phyloP scores from a whole-genome alignment of 2,888 invertebrate species.

The Ferrisia virgata region DNA sequence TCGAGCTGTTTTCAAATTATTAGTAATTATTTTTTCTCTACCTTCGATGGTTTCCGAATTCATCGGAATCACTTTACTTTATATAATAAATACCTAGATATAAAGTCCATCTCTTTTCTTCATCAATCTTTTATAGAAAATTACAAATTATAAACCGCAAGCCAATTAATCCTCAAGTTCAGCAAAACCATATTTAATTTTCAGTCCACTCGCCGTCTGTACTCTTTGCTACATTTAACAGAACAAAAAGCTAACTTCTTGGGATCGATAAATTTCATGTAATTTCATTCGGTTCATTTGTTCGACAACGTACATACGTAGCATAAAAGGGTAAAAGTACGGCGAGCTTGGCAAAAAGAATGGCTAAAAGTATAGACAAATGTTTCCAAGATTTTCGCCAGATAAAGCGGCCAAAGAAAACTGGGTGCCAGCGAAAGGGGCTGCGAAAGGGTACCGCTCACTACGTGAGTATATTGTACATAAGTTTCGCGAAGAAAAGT shows the following conservation, averaged over 20 bases:
- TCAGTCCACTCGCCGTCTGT: too few species aligned
- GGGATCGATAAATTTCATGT: constrained; percentile 35
- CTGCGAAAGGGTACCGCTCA: neutral
- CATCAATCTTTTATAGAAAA: too few species aligned
- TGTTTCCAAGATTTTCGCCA: neutral
- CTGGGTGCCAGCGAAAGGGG: neutral
- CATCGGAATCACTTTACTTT: too few species aligned
- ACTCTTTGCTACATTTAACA: too few species aligned
- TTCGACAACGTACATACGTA: neutral
- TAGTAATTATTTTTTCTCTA: too few species aligned
- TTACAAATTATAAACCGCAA: too few species aligned
- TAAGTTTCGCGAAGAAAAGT: neutral
- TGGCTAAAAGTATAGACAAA: constrained; percentile 34
- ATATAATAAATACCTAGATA: too few species aligned
- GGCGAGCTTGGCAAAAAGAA: neutral
- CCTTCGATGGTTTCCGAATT: too few species aligned
- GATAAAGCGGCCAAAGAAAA: neutral
- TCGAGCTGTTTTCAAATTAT: too few species aligned
- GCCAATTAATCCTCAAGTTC: too few species aligned
- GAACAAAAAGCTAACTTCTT: neutral
- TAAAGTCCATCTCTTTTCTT: too few species aligned
- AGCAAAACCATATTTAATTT: too few species aligned
- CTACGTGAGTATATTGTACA: constrained; percentile 16
- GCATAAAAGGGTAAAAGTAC: constrained; percentile 4
- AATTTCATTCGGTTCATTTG: constrained; percentile 40